Conservation (phyloP, 2,888 invertebrate genomes). For the Electrophaes corylata region DNA sequence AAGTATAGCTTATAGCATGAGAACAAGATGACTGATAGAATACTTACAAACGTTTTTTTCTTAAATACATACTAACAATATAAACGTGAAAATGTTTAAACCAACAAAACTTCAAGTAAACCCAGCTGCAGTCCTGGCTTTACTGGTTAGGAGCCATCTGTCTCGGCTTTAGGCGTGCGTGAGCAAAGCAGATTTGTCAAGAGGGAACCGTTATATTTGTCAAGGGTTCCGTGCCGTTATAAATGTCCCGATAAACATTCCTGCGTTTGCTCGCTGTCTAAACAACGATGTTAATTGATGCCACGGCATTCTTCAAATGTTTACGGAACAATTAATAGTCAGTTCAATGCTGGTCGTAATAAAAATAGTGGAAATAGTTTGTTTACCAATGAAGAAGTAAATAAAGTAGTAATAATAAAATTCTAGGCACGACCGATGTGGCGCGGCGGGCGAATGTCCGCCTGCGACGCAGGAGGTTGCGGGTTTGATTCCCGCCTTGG, state of each 20-base stretch:
- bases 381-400: too few species aligned
- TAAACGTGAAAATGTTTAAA: background rate
- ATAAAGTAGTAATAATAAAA: too few species aligned
- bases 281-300: conserved; percentile 39
- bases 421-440: too few species aligned
- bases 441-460: too few species aligned
- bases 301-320: conserved; percentile 30
- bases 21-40: too few species aligned
- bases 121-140: background rate
- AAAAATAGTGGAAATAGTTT: background rate
- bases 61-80: too few species aligned
- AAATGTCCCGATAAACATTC: conserved; percentile 48
- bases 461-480: too few species aligned
- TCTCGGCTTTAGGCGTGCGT: conserved; percentile 39
- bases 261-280: conserved; percentile 32
- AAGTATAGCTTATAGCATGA: too few species aligned
- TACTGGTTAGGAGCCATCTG: conserved; percentile 28
- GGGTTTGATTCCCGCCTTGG: too few species aligned
- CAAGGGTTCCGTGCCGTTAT: conserved; percentile 46
- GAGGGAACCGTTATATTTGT: conserved; percentile 41
- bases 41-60: too few species aligned
- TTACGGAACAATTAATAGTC: conserved; percentile 27
- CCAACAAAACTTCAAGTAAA: background rate
- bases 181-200: conserved; percentile 56
- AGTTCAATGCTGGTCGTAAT: background rate